phyloP scores from a whole-genome alignment of 2,797 vertebrate genomes.

The Thunnus albacares region DNA sequence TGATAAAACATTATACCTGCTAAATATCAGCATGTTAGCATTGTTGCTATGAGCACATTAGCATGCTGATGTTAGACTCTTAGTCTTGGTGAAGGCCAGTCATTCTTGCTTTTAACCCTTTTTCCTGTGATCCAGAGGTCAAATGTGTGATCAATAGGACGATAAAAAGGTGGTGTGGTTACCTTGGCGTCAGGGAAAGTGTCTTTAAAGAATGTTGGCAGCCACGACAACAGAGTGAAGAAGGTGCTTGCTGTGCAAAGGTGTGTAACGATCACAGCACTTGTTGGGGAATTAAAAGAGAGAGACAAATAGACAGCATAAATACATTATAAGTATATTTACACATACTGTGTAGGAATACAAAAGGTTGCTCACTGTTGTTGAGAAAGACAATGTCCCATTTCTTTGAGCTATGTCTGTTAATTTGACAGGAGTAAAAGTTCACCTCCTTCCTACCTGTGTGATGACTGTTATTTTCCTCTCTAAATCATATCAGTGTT shows the following conservation, averaged over 20 bases:
- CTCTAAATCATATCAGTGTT: neutral
- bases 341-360: neutral
- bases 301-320: conserved; percentile 41
- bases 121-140: neutral
- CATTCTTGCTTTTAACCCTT: neutral
- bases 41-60: neutral
- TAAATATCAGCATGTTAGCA: neutral
- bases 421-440: conserved; percentile 7
- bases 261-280: conserved; percentile 94
- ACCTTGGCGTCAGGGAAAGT: conserved; percentile 95
- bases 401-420: neutral
- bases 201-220: conserved; percentile 97
- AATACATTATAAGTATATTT: conserved; percentile 3
- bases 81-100: no score
- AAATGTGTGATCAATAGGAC: conserved; percentile 1
- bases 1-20: neutral
- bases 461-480: neutral
- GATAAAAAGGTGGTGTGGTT: conserved; percentile 34
- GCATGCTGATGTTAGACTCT: no score
- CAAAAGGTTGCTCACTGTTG: neutral
- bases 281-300: conserved; percentile 60
- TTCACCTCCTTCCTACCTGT: neutral
- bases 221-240: conserved; percentile 96
- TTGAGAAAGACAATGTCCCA: neutral
- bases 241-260: conserved; percentile 93